A percentile compares a stretch with the other conserved stretches of the same genome.
These are phyloP conservation scores for Thalassophryne amazonica DNA, from an alignment of 2,797 vertebrate genomes.

Conservation along the genomic window DNA sequence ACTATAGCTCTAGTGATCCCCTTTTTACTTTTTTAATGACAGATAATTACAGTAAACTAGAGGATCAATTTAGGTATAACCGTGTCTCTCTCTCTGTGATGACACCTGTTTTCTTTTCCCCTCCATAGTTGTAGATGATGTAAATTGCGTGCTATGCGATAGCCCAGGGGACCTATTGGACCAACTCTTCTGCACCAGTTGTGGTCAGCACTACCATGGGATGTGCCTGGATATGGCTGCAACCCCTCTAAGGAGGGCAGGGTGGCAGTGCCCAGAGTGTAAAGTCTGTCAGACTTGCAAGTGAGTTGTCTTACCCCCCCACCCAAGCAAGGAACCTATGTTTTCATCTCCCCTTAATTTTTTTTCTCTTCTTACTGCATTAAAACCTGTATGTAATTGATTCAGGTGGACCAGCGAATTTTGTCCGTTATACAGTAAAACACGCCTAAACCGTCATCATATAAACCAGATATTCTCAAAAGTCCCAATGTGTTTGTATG, in stretches of 20 bases:
- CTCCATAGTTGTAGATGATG: conserved; percentile 88
- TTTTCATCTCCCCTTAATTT: conserved; percentile 2
- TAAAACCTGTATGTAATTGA: too few relatives aligned
- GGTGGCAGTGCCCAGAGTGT: conserved; percentile 98
- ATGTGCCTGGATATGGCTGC: conserved; percentile 97
- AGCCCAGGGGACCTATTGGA: conserved; percentile 95
- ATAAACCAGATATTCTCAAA: too few relatives aligned
- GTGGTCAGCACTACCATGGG: conserved; percentile 98
- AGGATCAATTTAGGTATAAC: too few relatives aligned
- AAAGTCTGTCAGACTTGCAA: conserved; percentile 99
- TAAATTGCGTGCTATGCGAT: conserved; percentile 95
- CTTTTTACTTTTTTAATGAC: too few relatives aligned
- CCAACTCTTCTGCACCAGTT: conserved; percentile 99
- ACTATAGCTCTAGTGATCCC: too few relatives aligned
- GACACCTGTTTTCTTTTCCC: neutral
- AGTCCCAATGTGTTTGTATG: too few relatives aligned
- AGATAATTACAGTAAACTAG: too few relatives aligned
- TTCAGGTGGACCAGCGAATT: too few relatives aligned
- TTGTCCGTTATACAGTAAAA: too few relatives aligned
- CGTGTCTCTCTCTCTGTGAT: neutral
- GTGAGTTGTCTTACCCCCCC: conserved; percentile 78
- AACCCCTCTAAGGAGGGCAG: conserved; percentile 93
- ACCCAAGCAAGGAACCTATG: neutral
- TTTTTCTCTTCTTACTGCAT: neutral
- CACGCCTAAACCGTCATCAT: too few relatives aligned